Percentiles rank a stretch among this genome's conserved stretches.
phyloP scores from a whole-genome alignment of 2,888 invertebrate genomes.

The Hirtodrosophila histrioides region DNA sequence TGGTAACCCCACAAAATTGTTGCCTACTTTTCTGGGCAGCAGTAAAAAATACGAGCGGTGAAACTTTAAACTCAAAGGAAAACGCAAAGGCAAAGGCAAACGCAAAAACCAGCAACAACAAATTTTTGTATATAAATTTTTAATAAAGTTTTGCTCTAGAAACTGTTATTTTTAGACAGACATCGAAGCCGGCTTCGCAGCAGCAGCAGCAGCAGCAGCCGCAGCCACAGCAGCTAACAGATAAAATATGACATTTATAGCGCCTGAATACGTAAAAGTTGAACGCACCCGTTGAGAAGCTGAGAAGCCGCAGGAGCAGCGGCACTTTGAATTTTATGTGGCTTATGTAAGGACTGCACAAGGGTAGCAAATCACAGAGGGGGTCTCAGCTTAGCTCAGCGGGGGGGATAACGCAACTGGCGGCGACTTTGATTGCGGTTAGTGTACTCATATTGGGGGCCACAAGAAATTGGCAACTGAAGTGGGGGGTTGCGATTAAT shows the following conservation, averaged over 20 bases:
- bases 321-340: slow-evolving; percentile 68
- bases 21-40: slow-evolving; percentile 60
- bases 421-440: slow-evolving; percentile 54
- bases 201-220: slow-evolving; percentile 18
- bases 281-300: slow-evolving; percentile 71
- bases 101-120: slow-evolving; percentile 29
- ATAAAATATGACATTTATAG: slow-evolving; percentile 80
- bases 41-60: slow-evolving; percentile 36
- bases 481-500: slow-evolving; percentile 18
- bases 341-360: slow-evolving; percentile 47
- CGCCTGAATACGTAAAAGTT: slow-evolving; percentile 74
- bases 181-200: slow-evolving; percentile 17
- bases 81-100: slow-evolving; percentile 3
- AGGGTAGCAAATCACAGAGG: slow-evolving; percentile 15
- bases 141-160: slow-evolving; percentile 73
- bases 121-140: slow-evolving; percentile 68
- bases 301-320: slow-evolving; percentile 32
- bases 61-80: slow-evolving; percentile 62
- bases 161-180: slow-evolving; percentile 73
- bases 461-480: slow-evolving; percentile 43
- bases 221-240: slow-evolving; percentile 33
- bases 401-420: slow-evolving; percentile 38
- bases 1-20: slow-evolving; percentile 27
- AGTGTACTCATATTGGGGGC: slow-evolving; percentile 1
- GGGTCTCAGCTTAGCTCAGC: background rate